A percentile compares a stretch with the other conserved stretches of the same genome.
These are phyloP conservation scores for Andrena camellia DNA, from an alignment of 2,888 invertebrate species.

Conservation along the genomic window DNA sequence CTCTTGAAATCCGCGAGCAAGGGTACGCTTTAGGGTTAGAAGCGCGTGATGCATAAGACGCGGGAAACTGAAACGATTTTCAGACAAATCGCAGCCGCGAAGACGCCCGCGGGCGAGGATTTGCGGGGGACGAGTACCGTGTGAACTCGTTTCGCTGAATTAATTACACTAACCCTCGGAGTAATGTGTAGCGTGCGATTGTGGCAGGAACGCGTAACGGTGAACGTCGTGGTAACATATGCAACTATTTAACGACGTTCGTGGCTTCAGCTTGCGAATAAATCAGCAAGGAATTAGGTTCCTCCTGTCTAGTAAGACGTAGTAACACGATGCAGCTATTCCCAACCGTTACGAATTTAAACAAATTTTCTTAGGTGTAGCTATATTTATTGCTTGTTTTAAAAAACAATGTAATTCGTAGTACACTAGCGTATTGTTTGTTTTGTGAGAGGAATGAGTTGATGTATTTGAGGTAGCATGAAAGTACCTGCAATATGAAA, in stretches of 20 bases:
- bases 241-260: conserved; percentile 57
- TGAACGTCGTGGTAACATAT: conserved; percentile 51
- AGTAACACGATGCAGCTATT: too few relatives aligned
- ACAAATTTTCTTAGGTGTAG: too few relatives aligned
- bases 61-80: conserved; percentile 30
- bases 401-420: too few relatives aligned
- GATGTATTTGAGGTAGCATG: too few relatives aligned
- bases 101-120: background rate
- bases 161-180: conserved; percentile 52
- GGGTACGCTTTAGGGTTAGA: conserved; percentile 53
- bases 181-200: conserved; percentile 46
- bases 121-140: conserved; percentile 34
- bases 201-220: conserved; percentile 28
- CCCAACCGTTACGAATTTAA: too few relatives aligned
- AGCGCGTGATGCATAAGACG: conserved; percentile 32
- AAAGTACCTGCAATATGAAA: too few relatives aligned
- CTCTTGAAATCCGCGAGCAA: conserved; percentile 52
- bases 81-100: conserved; percentile 4
- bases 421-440: too few relatives aligned
- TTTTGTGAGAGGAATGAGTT: too few relatives aligned
- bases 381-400: too few relatives aligned
- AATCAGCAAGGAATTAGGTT: background rate
- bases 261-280: conserved; percentile 5
- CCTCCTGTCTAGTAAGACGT: background rate
- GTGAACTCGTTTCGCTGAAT: conserved; percentile 58